Evolutionary conservation across 2,113 vertebrate genomes (phyloP), one percentile per base, ranked within the genome.

Genomic region (Clarias gariepinus): DNA sequence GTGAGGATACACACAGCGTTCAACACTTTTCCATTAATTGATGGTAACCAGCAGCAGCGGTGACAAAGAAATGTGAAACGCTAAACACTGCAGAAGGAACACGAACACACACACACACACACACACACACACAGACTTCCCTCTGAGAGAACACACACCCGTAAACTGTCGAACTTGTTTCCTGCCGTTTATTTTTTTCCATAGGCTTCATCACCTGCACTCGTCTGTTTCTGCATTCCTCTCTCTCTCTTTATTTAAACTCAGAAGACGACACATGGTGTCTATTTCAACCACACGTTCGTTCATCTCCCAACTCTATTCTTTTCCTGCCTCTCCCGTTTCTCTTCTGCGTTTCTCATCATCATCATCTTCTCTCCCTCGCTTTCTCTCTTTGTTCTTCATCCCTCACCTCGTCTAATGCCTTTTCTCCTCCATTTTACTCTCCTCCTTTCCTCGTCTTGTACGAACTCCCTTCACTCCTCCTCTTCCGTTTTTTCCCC

Each of bases 191-290:
- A 28, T 60, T 55, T 11, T 33, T 79, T 53, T 87, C 66, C 66
- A 36, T 30, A 12, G 55, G 47, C 21, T 41, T 61, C 66, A 76
- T 61, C 79, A 76, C 21, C 25, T 82, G 53, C 30, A 73, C 58
- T 63, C 41, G 13, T 77, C 30, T 41, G 71, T 58, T 80, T 66
- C 52, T 57, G 76, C 28, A 21, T n/a, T 63, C 3, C 18, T 36
- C 33, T 89, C 89, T 21, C 90, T 89, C 91, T 87, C 88, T n/a
- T 2, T 15, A 76, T 47, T 10, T 19, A 71, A 21, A 19, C 68
- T 73, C 36, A 52, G 36, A 74, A 16, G 23, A 78, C 15, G 15
- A 78, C 18, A 19, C 77, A 78, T 79, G 52, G 16, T 11, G 13
- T 77, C 13, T 8, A 53, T 77, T 77, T 58, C 53, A 57, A 4